Percentiles rank a stretch among this genome's conserved stretches.
Conservation (phyloP, 2,888 invertebrate species). For the Apotomis betuletana region DNA sequence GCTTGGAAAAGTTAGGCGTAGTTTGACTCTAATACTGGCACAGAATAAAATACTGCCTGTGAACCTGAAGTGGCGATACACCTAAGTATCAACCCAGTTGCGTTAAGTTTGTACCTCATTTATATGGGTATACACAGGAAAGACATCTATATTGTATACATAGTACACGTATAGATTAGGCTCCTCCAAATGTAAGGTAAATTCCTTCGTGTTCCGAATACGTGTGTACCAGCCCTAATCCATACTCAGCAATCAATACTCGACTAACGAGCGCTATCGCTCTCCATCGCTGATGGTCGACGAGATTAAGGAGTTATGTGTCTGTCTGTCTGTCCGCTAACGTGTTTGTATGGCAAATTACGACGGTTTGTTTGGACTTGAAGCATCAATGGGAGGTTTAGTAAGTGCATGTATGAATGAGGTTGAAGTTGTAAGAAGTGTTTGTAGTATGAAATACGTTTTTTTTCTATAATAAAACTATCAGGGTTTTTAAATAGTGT, state of each 20-base stretch:
- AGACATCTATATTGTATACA: too few relatives aligned
- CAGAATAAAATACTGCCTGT: too few relatives aligned
- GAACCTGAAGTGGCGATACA: too few relatives aligned
- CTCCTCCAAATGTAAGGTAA: background rate
- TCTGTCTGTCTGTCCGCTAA: background rate
- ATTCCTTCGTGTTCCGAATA: background rate
- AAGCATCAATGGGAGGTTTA: background rate
- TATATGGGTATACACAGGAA: too few relatives aligned
- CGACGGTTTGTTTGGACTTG: background rate
- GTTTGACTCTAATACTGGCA: too few relatives aligned
- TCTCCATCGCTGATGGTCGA: constrained; percentile 21
- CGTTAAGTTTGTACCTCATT: too few relatives aligned
- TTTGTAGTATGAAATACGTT: background rate
- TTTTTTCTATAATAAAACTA: background rate
- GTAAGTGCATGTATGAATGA: background rate
- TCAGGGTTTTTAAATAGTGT: background rate
- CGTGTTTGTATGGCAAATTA: constrained; percentile 1
- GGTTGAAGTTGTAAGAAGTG: background rate
- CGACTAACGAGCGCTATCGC: constrained; percentile 24
- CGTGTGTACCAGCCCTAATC: constrained; percentile 2
- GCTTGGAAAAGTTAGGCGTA: too few relatives aligned
- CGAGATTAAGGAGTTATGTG: constrained; percentile 8
- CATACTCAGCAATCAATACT: constrained; percentile 25
- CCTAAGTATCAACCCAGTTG: too few relatives aligned
- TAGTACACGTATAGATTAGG: too few relatives aligned